Evolutionary conservation across 2,888 invertebrate genomes (phyloP).

Genomic region (Scotopteryx bipunctaria): DNA sequence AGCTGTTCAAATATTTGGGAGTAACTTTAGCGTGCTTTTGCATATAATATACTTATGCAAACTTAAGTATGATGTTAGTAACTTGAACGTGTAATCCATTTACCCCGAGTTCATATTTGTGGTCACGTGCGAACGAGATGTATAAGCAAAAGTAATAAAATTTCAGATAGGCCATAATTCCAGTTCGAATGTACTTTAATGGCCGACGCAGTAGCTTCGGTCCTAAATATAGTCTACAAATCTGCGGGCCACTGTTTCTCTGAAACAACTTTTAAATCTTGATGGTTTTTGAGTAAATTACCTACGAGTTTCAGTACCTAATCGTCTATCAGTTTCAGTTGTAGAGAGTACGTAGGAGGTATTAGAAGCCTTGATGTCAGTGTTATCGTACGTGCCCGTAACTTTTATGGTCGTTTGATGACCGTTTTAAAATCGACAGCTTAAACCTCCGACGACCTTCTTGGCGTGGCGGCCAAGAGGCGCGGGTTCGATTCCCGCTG

Average conservation of each 20-base stretch:
- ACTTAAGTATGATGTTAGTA: neutral
- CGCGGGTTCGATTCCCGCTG: too few relatives aligned
- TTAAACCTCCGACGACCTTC: too few relatives aligned
- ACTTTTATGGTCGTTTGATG: too few relatives aligned
- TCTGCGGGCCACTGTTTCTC: slow-evolving; percentile 9
- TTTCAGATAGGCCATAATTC: slow-evolving; percentile 35
- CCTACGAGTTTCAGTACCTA: neutral
- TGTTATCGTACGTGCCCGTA: too few relatives aligned
- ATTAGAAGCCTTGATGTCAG: too few relatives aligned
- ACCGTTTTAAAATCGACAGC: too few relatives aligned
- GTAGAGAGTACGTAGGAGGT: too few relatives aligned
- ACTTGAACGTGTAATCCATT: neutral
- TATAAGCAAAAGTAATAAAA: slow-evolving; percentile 26
- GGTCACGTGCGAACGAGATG: slow-evolving; percentile 26
- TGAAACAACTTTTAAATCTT: slow-evolving; percentile 11
- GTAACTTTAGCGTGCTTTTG: slow-evolving; percentile 1
- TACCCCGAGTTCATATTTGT: slow-evolving; percentile 23
- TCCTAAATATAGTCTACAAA: slow-evolving; percentile 29
- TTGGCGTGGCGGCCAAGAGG: too few relatives aligned
- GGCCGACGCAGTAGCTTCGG: slow-evolving; percentile 28
- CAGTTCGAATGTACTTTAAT: slow-evolving; percentile 31
- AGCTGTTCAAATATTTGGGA: slow-evolving; percentile 1
- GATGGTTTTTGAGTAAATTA: neutral
- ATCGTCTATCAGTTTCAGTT: too few relatives aligned
- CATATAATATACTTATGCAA: neutral